A percentile compares a stretch with the other conserved stretches of the same genome.
Conservation (phyloP, 2,797 vertebrate species). For the Phalanger gymnotis region DNA sequence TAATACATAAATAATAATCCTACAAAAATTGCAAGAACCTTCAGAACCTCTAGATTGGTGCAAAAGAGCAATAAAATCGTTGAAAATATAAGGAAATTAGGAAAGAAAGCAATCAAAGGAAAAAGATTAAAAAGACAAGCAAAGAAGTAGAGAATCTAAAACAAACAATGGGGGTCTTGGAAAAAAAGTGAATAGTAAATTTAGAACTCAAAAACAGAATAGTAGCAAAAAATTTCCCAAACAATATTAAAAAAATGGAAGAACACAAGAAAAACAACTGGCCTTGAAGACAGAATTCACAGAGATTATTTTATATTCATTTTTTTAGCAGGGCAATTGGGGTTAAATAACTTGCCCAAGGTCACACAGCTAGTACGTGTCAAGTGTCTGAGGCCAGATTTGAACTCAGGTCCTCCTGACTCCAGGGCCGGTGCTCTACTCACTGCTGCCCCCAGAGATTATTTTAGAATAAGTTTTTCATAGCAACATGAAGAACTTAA, state of each 20-base stretch:
- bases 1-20: neutral
- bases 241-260: neutral
- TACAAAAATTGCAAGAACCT: neutral
- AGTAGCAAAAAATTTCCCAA: neutral
- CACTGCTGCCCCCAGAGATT: too few species aligned
- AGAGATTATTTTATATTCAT: neutral
- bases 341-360: too few species aligned
- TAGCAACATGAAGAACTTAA: neutral
- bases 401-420: too few species aligned
- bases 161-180: neutral
- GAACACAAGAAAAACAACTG: neutral
- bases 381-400: too few species aligned
- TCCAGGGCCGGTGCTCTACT: too few species aligned
- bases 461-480: neutral
- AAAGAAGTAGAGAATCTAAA: neutral
- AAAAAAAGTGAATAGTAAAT: neutral
- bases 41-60: neutral
- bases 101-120: neutral
- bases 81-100: slow-evolving; percentile 10
- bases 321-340: too few species aligned
- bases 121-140: neutral
- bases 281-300: neutral
- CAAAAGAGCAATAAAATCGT: neutral
- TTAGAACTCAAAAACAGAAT: neutral
- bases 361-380: too few species aligned